Percentiles rank a stretch among this genome's conserved stretches.
Conservation (phyloP, 1,140 invertebrate genomes). For the Papilio xuthus region DNA sequence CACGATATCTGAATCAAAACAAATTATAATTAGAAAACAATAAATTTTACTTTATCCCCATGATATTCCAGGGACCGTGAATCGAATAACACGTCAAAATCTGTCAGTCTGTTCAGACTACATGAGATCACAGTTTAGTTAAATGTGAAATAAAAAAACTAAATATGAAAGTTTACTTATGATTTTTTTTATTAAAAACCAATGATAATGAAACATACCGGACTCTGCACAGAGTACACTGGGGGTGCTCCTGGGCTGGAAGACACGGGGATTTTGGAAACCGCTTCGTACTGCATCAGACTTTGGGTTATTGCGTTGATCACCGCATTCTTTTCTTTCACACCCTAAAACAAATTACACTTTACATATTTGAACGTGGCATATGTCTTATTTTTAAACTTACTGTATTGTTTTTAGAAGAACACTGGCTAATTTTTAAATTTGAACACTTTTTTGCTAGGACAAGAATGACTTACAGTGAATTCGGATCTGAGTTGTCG, state of each 20-base stretch:
- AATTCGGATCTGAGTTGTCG: slow-evolving; percentile 37
- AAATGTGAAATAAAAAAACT: too few relatives aligned
- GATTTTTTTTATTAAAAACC: not conserved
- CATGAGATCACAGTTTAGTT: too few relatives aligned
- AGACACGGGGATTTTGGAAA: slow-evolving; percentile 83
- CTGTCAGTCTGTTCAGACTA: too few relatives aligned
- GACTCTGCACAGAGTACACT: slow-evolving; percentile 84
- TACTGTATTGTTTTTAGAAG: too few relatives aligned
- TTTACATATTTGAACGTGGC: not conserved
- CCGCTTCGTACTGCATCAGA: slow-evolving; percentile 91
- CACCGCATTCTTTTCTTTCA: slow-evolving; percentile 88
- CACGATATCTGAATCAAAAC: slow-evolving; percentile 47
- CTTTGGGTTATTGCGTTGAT: slow-evolving; percentile 95
- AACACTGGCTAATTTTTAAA: not conserved
- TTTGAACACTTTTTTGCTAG: not conserved
- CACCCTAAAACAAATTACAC: slow-evolving; percentile 63
- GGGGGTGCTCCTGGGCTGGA: slow-evolving; percentile 85
- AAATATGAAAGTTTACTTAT: too few relatives aligned
- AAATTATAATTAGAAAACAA: not conserved
- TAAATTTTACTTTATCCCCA: too few relatives aligned
- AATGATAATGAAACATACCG: slow-evolving; percentile 77
- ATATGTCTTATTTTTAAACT: not conserved
- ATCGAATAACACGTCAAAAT: too few relatives aligned
- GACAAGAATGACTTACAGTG: not conserved
- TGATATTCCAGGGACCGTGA: too few relatives aligned